Evolutionary conservation across 2,113 vertebrate species (phyloP).

Genomic region (Gallinago media): DNA sequence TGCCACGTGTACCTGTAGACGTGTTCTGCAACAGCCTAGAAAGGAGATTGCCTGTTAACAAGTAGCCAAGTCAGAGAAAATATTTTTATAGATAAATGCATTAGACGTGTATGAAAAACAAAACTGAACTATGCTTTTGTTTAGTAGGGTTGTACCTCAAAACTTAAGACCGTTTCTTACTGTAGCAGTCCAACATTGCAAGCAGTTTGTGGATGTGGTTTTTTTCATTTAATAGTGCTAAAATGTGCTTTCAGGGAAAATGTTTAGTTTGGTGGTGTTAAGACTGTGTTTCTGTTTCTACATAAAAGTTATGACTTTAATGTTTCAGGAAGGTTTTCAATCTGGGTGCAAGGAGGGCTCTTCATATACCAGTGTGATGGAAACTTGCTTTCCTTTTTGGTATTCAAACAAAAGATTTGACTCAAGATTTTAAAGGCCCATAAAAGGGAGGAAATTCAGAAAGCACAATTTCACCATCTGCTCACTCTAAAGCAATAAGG

Average conservation of each 20-base stretch:
- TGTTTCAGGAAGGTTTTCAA: conserved; percentile 3
- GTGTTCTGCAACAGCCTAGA: neutral
- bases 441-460: conserved; percentile 49
- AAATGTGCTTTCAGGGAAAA: neutral
- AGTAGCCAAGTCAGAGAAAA: neutral
- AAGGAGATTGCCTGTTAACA: neutral
- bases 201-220: neutral
- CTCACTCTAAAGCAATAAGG: conserved; percentile 54
- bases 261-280: neutral
- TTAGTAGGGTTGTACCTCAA: neutral
- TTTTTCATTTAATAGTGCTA: neutral
- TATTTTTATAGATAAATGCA: neutral
- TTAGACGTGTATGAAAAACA: neutral
- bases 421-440: conserved; percentile 18
- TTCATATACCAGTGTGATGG: conserved; percentile 1
- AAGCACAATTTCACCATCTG: conserved; percentile 74
- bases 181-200: neutral
- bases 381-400: conserved; percentile 31
- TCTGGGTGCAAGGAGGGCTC: neutral
- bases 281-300: neutral
- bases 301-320: neutral
- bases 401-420: conserved; percentile 46
- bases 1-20: neutral
- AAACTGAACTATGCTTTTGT: neutral
- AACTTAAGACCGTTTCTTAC: neutral